Percentiles rank a stretch among this genome's conserved stretches.
These are phyloP conservation scores for Nixonia krombeini DNA, from an alignment of 1,140 invertebrate genomes.

Conservation along the genomic window DNA sequence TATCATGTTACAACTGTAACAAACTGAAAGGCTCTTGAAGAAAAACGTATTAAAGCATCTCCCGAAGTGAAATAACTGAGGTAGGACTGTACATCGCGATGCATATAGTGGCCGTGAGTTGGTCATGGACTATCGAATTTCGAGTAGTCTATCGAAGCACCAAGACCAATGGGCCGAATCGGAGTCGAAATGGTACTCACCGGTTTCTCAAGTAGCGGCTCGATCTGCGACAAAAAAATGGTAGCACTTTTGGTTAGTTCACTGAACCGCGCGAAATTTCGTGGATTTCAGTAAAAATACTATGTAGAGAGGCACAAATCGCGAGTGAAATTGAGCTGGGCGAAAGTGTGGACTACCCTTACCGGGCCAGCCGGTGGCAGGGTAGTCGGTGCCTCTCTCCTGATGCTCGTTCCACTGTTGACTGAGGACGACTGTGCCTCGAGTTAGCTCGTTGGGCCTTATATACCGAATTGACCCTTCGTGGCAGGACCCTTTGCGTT, in stretches of 20 bases:
- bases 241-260: conserved; percentile 53
- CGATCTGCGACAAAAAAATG: conserved; percentile 59
- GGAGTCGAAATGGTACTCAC: conserved; percentile 66
- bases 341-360: conserved; percentile 31
- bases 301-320: conserved; percentile 5
- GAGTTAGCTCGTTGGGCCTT: conserved; percentile 34
- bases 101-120: background rate
- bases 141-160: conserved; percentile 70
- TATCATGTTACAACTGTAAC: too few species aligned
- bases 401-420: conserved; percentile 47
- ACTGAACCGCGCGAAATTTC: conserved; percentile 10
- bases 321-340: conserved; percentile 3
- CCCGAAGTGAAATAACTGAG: too few species aligned
- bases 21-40: too few species aligned
- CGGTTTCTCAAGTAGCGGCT: conserved; percentile 20
- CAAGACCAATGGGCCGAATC: conserved; percentile 57
- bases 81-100: too few species aligned
- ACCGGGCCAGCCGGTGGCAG: conserved; percentile 51
- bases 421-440: conserved; percentile 44
- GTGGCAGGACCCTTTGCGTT: conserved; percentile 20
- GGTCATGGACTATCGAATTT: conserved; percentile 47
- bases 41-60: too few species aligned
- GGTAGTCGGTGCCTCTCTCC: conserved; percentile 16
- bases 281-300: conserved; percentile 5
- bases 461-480: conserved; percentile 50